Evolutionary conservation across 2,113 vertebrate species (phyloP), one percentile per base, ranked within the genome.

Genomic region (Artemisiospiza belli): DNA sequence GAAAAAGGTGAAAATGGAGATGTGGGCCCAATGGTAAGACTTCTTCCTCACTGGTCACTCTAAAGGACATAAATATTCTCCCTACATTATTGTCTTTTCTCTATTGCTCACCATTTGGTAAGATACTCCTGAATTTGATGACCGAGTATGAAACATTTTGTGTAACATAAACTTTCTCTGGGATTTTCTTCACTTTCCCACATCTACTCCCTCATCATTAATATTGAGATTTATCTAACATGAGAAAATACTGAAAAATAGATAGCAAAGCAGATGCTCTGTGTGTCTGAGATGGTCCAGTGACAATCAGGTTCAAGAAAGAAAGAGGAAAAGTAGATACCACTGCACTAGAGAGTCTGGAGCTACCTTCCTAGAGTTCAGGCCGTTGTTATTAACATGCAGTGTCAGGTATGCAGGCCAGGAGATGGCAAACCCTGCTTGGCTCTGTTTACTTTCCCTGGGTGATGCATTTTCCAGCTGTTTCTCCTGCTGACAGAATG

Each of bases 1-100:
- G 99, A 99, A 98, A 99, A 99, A 91, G 99, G 99, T 91, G 99
- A 99, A 98, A 99, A 99, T 27, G 99, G 99, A 27, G 99, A 99
- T 63, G 99, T 99, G 37, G 99, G 99, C 51, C 98, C 99, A 39
- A 99, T 99, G 99, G 99, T 99, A 97, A 98, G 98, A 73, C 13
- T 66, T 74, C 31, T 64, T 84, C 52, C 37, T 25, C 15, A 5
- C 2, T 37, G 21, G 30, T 67, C 37, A 54, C 35, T 64, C n/a
- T 64, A 15, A n/a, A 52, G 54, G 22, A 28, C 19, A 30, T 43
- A 57, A 67, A 39, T 41, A 61, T 30, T 41, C 30, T 52, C 55
- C 1, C 0, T 47, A 10, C 52, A 39, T 49, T 88, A 37, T 1
- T 78, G 11, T 31, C 15, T 72, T 88, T 73, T 49, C 30, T 82